These are phyloP conservation scores for Hydrozoanthus gracilis DNA, from an alignment of 92 coral and sea anemone genomes.

Conservation along the genomic window DNA sequence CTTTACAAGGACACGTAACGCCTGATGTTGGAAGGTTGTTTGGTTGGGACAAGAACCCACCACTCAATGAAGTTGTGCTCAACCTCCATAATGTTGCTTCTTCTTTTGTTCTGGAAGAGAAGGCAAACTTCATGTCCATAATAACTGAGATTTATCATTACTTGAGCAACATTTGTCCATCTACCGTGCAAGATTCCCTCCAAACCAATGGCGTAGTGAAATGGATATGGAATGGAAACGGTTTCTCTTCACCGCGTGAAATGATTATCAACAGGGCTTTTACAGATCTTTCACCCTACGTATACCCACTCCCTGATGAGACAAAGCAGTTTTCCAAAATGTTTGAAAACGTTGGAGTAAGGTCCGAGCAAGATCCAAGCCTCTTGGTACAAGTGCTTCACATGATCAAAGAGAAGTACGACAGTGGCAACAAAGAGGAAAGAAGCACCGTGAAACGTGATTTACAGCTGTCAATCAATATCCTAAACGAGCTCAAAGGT, in stretches of 20 bases:
- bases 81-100: conserved; percentile 59
- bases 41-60: conserved; percentile 62
- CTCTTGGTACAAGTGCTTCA: conserved; percentile 64
- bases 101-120: conserved; percentile 59
- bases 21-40: conserved; percentile 51
- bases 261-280: conserved; percentile 53
- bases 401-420: conserved; percentile 66
- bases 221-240: conserved; percentile 90
- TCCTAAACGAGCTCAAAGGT: conserved; percentile 65
- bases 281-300: conserved; percentile 70
- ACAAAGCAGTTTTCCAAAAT: conserved; percentile 43
- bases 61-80: conserved; percentile 49
- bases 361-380: conserved; percentile 44
- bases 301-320: conserved; percentile 69
- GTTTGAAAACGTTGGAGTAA: conserved; percentile 68
- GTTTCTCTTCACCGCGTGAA: conserved; percentile 66
- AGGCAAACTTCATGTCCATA: conserved; percentile 57
- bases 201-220: background rate
- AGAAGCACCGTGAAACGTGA: conserved; percentile 58
- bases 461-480: conserved; percentile 71
- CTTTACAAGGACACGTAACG: conserved; percentile 21
- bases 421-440: background rate
- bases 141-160: conserved; percentile 60
- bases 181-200: conserved; percentile 26
- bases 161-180: conserved; percentile 12